Percentiles rank a stretch among this genome's conserved stretches.
Evolutionary conservation across 2,113 vertebrate genomes (phyloP).

Genomic region (Bubo scandiacus): DNA sequence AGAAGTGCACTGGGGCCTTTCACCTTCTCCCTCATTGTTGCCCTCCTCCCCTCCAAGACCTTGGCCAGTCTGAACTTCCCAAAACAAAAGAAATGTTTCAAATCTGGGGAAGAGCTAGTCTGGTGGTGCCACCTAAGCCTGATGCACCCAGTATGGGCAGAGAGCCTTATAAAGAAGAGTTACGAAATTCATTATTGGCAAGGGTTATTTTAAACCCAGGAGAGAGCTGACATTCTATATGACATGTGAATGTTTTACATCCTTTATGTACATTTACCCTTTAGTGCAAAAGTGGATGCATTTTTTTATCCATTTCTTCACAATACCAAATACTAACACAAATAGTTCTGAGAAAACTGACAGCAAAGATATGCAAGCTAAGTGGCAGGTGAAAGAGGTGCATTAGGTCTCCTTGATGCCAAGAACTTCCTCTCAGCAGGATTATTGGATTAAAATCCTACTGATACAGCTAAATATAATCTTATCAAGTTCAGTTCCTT

Average conservation of each 20-base stretch:
- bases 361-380: not conserved
- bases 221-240: not conserved
- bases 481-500: not conserved
- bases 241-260: not conserved
- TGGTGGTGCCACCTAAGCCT: not conserved
- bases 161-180: not conserved
- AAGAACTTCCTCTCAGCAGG: constrained; percentile 5
- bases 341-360: not conserved
- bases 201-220: not conserved
- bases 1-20: not conserved
- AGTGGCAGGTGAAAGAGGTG: constrained; percentile 5
- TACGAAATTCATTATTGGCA: not conserved
- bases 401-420: not conserved
- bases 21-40: not conserved
- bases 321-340: not conserved
- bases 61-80: not conserved
- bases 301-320: not conserved
- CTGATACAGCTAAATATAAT: constrained; percentile 56
- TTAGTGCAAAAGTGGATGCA: not conserved
- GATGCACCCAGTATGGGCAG: not conserved
- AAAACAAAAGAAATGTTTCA: not conserved
- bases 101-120: not conserved
- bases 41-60: not conserved
- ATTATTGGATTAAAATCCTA: constrained; percentile 57
- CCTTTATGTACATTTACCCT: not conserved